Evolutionary conservation across 2,797 vertebrate species (phyloP).

Genomic region (Petrocephalus sullivani): DNA sequence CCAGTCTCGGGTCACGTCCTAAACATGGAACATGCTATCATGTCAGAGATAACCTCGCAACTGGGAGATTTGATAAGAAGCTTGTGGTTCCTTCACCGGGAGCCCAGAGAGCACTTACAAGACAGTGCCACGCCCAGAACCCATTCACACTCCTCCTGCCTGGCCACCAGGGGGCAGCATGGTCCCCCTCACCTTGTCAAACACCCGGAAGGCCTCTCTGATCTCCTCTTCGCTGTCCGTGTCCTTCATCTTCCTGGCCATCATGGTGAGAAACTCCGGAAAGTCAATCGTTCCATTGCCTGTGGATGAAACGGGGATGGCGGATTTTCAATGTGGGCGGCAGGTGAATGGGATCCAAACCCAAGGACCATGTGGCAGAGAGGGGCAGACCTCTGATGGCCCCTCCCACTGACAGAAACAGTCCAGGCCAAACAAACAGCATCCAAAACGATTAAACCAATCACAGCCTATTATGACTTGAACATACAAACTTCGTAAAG

Average conservation of each 20-base stretch:
- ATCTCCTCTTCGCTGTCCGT: constrained; percentile 89
- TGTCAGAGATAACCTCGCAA: neutral
- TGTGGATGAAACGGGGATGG: constrained; percentile 32
- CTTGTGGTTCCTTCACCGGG: neutral
- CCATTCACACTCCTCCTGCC: neutral
- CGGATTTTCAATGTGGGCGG: neutral
- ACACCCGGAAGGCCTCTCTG: constrained; percentile 84
- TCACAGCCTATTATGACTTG: neutral
- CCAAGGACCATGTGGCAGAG: neutral
- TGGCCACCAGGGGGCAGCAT: neutral
- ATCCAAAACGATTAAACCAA: neutral
- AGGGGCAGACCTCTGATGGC: neutral
- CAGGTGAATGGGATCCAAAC: neutral
- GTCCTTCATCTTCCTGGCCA: constrained; percentile 90
- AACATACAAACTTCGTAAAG: neutral
- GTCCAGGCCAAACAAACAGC: neutral
- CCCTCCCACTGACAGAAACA: neutral
- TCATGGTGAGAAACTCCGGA: constrained; percentile 86
- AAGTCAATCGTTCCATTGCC: constrained; percentile 87
- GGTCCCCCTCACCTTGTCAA: constrained; percentile 70
- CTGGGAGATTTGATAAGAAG: neutral
- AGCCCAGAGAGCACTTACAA: neutral
- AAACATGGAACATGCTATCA: neutral
- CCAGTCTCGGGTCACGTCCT: neutral
- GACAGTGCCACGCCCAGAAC: neutral